These are phyloP conservation scores for Ptilodon capucinus DNA, from an alignment of 2,888 invertebrate genomes.

Conservation along the genomic window DNA sequence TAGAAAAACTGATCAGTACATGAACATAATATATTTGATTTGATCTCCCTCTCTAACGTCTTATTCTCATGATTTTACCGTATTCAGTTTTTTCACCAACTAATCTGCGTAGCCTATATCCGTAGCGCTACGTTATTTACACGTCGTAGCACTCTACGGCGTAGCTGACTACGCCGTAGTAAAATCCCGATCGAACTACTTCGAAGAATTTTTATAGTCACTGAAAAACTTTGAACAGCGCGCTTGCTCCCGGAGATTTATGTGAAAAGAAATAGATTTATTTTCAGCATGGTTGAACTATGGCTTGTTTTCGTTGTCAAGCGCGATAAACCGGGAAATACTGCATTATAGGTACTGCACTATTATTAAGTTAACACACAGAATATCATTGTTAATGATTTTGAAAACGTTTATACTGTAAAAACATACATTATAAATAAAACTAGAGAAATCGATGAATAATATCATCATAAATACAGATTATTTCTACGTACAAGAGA, in stretches of 20 bases:
- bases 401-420: too few relatives aligned
- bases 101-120: neutral
- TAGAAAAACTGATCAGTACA: too few relatives aligned
- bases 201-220: constrained; percentile 25
- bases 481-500: neutral
- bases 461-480: constrained; percentile 1
- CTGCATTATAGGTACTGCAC: neutral
- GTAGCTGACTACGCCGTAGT: neutral
- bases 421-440: too few relatives aligned
- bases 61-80: neutral
- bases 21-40: too few relatives aligned
- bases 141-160: neutral
- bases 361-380: neutral
- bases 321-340: neutral
- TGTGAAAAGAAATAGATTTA: constrained; percentile 1
- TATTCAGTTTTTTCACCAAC: neutral
- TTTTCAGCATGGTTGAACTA: neutral
- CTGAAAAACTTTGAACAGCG: constrained; percentile 12
- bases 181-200: neutral
- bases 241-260: constrained; percentile 1
- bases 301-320: constrained; percentile 1
- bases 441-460: neutral
- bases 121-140: neutral
- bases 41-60: too few relatives aligned
- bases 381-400: neutral